Percentiles rank a stretch among this genome's conserved stretches.
phyloP scores from a whole-genome alignment of 2,797 vertebrate genomes.

The Peromyscus attwateri region DNA sequence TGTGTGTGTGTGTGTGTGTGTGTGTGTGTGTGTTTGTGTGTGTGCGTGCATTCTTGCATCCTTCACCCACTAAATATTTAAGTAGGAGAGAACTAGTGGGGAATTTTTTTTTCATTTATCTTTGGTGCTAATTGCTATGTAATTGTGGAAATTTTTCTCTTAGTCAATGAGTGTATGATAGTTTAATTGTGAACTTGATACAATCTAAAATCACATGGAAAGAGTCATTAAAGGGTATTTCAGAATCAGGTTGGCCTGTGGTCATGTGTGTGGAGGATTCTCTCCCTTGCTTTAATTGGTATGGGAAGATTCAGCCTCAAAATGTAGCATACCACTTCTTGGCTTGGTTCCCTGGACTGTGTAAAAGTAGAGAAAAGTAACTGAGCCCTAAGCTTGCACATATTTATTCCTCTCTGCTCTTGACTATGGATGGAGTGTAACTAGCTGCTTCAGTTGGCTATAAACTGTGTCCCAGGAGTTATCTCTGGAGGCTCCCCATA shows the following conservation, averaged over 20 bases:
- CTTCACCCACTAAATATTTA: not conserved
- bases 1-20: no score
- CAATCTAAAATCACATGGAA: not conserved
- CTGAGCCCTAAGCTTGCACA: not conserved
- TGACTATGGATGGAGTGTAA: not conserved
- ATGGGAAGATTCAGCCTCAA: not conserved
- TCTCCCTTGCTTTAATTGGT: not conserved
- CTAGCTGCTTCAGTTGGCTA: not conserved
- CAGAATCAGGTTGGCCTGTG: not conserved
- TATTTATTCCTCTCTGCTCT: not conserved
- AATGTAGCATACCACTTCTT: not conserved
- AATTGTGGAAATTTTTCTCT: not conserved
- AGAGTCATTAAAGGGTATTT: not conserved
- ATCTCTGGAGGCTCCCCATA: not conserved
- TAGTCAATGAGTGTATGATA: not conserved
- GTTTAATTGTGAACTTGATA: not conserved
- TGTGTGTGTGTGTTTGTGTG: not conserved
- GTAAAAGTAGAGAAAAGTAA: no score
- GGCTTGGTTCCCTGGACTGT: not conserved
- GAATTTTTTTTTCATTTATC: conserved; percentile 3
- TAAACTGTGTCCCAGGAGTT: no score
- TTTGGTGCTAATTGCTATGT: conserved; percentile 41
- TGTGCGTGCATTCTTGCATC: not conserved
- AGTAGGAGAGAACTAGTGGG: not conserved
- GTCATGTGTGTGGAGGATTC: not conserved